A percentile compares a stretch with the other conserved stretches of the same genome.
Evolutionary conservation across 1,140 invertebrate genomes (phyloP).

Genomic region (Drosophila funebris): DNA sequence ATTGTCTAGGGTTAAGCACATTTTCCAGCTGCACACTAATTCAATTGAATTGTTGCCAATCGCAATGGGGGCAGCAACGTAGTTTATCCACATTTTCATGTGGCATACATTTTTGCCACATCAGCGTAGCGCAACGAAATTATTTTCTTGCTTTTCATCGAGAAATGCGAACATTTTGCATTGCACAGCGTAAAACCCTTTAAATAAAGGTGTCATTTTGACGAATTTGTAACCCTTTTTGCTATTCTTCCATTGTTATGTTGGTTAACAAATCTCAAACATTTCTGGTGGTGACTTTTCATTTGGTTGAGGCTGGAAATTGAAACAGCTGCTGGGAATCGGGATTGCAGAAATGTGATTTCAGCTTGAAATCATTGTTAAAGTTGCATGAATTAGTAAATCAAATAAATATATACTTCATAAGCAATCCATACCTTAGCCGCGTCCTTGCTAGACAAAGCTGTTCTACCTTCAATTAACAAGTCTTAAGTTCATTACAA

Average conservation of each 20-base stretch:
- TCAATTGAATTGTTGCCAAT: slow-evolving; percentile 45
- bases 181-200: slow-evolving; percentile 11
- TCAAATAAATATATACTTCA: too few species aligned
- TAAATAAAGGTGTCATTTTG: slow-evolving; percentile 54
- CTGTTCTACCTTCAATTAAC: too few species aligned
- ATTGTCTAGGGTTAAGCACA: slow-evolving; percentile 53
- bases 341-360: background rate
- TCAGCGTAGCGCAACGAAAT: slow-evolving; percentile 46
- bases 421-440: too few species aligned
- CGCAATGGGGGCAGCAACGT: slow-evolving; percentile 33
- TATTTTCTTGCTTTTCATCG: slow-evolving; percentile 38
- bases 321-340: background rate
- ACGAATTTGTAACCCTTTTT: slow-evolving; percentile 50
- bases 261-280: background rate
- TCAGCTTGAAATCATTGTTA: background rate
- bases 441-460: too few species aligned
- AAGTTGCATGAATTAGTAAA: too few species aligned
- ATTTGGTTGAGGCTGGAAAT: background rate
- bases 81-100: slow-evolving; percentile 43
- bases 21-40: slow-evolving; percentile 70
- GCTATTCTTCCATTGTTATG: background rate
- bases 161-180: slow-evolving; percentile 43
- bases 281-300: slow-evolving; percentile 27
- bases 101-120: slow-evolving; percentile 36
- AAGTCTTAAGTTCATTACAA: too few species aligned